Conservation (phyloP, 2,888 invertebrate genomes). For the Diadegma fenestrale region DNA sequence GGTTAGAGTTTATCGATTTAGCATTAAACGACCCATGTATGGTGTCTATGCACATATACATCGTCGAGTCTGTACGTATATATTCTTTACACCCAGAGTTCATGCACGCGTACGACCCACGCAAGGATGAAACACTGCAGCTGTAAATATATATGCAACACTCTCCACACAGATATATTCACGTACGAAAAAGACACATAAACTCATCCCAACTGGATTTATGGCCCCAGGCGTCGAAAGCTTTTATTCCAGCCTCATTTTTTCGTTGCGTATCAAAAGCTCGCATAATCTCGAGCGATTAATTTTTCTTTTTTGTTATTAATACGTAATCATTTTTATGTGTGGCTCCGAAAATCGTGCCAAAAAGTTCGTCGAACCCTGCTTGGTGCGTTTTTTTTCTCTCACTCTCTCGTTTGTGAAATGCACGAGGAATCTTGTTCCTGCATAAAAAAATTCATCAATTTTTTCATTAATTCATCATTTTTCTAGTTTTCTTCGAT, state of each 20-base stretch:
- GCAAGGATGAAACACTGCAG: conserved; percentile 42
- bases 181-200: not conserved
- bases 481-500: too few relatives aligned
- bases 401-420: not conserved
- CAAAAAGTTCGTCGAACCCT: not conserved
- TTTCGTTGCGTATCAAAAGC: not conserved
- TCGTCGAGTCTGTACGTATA: not conserved
- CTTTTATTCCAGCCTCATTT: not conserved
- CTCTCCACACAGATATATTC: not conserved
- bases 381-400: not conserved
- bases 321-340: not conserved
- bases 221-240: not conserved
- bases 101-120: conserved; percentile 56
- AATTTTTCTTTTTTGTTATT: not conserved
- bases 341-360: not conserved
- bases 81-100: conserved; percentile 37
- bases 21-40: conserved; percentile 20
- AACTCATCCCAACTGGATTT: not conserved
- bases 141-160: not conserved
- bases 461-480: too few relatives aligned
- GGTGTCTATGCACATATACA: not conserved
- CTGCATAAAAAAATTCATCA: not conserved
- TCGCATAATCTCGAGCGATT: not conserved
- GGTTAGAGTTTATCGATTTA: conserved; percentile 25
- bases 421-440: not conserved